Evolutionary conservation across 2,797 vertebrate genomes (phyloP), one percentile per base, ranked within the genome.

Genomic region (Catostomus latipinnis): DNA sequence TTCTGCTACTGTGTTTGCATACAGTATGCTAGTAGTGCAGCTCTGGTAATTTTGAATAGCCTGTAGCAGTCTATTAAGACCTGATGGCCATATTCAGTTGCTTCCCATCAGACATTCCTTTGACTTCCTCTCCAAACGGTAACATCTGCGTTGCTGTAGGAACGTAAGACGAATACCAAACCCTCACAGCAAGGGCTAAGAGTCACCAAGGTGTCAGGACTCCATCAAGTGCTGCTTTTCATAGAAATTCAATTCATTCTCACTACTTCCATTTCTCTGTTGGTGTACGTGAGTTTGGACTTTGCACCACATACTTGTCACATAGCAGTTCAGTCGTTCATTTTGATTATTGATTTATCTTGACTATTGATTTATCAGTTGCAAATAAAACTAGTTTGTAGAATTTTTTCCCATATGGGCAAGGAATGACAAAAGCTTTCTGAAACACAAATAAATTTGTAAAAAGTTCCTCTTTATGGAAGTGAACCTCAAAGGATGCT

Each of bases 51-150:
- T n/a, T 34, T 63, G 66, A 16, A 62, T 57, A 60, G 78, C 53
- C 74, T 85, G 75, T 76, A 70, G 80, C 65, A 43, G 70, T 76
- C 76, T 71, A 69, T 72, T 71, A 56, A 77, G 56, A 78, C 75
- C 74, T 83, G 65, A 66, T 69, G 72, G 83, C 63, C 79, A 73
- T 76, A 85, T 68, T 79, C 72, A 71, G 81, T 63, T 53, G 76
- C 82, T 82, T 83, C 81, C 78, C 63, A 83, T 86, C 72, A 82
- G 71, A 84, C 84, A 84, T 88, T 90, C 86, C 77, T 82, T 71
- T 57, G 53, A 84, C 82, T 89, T 88, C 83, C 82, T 88, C 62
- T 73, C 71, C 80, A 63, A 86, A 84, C 43, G 16, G n/a, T 83
- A 75, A 83, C 81, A 81, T 82, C 82, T 87, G 82, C 78, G 80